Conservation (phyloP, 2,113 vertebrate species). For the Nycticryphes semicollaris region DNA sequence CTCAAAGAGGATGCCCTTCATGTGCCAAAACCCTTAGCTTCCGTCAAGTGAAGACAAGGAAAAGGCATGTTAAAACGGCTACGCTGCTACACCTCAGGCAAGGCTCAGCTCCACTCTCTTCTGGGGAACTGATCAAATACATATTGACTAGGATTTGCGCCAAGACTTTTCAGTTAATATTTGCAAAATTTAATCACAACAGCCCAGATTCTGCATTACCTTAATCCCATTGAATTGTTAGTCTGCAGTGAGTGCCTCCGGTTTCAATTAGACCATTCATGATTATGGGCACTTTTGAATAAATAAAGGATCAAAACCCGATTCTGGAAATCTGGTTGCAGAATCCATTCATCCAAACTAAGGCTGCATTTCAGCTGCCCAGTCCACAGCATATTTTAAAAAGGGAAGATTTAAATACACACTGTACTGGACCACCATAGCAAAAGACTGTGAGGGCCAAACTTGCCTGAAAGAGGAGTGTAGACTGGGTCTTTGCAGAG, state of each 20-base stretch:
- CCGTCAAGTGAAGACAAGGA: slow-evolving; percentile 18
- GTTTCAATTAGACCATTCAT: slow-evolving; percentile 22
- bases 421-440: background rate
- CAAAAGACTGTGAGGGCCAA: background rate
- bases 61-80: background rate
- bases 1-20: background rate
- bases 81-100: background rate
- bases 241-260: background rate
- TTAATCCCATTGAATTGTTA: slow-evolving; percentile 47
- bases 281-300: background rate
- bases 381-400: background rate
- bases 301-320: background rate
- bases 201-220: background rate
- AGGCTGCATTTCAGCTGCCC: background rate
- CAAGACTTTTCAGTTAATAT: slow-evolving; percentile 43
- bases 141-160: background rate
- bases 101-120: background rate
- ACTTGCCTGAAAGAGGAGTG: background rate
- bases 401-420: background rate
- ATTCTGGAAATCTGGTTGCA: background rate
- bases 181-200: slow-evolving; percentile 56
- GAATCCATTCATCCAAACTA: background rate
- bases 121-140: background rate
- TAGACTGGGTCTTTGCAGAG: background rate
- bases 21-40: background rate